Conservation (phyloP, 1,140 invertebrate genomes). For the Papilio polytes region DNA sequence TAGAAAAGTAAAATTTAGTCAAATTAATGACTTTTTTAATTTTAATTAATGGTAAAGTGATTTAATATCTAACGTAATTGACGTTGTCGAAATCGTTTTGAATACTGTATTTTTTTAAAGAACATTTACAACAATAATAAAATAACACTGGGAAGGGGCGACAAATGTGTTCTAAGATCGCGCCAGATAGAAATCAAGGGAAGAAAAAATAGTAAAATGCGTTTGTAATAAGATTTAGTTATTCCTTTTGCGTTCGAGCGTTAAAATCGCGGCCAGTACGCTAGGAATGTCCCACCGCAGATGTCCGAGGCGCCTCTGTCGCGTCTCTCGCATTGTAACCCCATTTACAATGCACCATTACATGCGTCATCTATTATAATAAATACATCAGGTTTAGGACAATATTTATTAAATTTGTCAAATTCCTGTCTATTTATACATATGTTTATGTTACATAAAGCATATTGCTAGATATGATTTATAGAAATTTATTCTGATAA, state of each 20-base stretch:
- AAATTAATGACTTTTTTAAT: background rate
- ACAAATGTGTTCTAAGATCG: too few relatives aligned
- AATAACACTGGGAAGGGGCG: too few relatives aligned
- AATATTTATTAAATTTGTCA: too few relatives aligned
- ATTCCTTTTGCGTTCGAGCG: background rate
- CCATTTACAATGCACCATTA: background rate
- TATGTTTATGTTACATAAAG: too few relatives aligned
- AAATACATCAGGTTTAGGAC: background rate
- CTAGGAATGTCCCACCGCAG: constrained; percentile 10
- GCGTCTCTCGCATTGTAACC: background rate
- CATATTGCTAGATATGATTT: too few relatives aligned
- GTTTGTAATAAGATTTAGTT: background rate
- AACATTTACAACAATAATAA: too few relatives aligned
- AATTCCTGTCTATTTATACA: too few relatives aligned
- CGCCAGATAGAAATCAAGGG: too few relatives aligned
- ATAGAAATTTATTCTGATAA: background rate
- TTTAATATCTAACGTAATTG: background rate
- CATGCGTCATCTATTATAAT: background rate
- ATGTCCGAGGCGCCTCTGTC: background rate
- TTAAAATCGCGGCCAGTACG: background rate
- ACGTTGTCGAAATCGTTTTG: background rate
- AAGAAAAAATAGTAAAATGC: too few relatives aligned
- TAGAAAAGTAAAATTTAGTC: background rate
- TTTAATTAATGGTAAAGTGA: background rate
- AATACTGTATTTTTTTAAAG: too few relatives aligned